Conservation (phyloP, 2,797 vertebrate species). For the Argentina silus region DNA sequence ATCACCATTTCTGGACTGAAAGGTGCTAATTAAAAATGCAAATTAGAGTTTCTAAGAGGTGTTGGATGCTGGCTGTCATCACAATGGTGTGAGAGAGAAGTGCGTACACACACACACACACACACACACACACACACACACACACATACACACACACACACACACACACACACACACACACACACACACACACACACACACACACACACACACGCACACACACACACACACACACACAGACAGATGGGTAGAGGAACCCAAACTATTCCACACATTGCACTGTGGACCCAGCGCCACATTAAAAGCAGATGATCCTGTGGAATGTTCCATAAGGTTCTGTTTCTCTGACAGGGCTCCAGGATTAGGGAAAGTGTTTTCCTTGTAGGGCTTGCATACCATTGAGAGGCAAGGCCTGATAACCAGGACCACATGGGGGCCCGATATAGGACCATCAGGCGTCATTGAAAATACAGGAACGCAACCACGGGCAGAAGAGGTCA, state of each 20-base stretch:
- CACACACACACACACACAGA: neutral
- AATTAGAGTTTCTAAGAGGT: constrained; percentile 46
- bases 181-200: neutral
- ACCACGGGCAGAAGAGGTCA: neutral
- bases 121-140: constrained; percentile 5
- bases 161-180: too few species aligned
- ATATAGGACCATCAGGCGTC: constrained; percentile 30
- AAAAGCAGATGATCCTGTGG: constrained; percentile 66
- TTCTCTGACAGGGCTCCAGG: constrained; percentile 39
- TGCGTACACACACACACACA: too few species aligned
- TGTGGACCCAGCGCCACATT: constrained; percentile 36
- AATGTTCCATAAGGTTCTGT: constrained; percentile 62
- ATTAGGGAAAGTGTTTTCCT: constrained; percentile 52
- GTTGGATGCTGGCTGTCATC: constrained; percentile 5
- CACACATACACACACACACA: constrained; percentile 6
- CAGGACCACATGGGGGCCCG: constrained; percentile 66
- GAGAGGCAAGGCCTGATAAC: constrained; percentile 64
- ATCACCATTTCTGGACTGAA: constrained; percentile 37
- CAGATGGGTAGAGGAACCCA: neutral
- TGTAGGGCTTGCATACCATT: constrained; percentile 51
- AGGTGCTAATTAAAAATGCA: constrained; percentile 69
- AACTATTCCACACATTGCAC: neutral
- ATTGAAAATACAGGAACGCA: neutral
- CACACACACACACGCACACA: too few species aligned
- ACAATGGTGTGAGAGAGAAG: neutral